phyloP scores from a whole-genome alignment of 2,113 vertebrate species.

The Paratilapia polleni region DNA sequence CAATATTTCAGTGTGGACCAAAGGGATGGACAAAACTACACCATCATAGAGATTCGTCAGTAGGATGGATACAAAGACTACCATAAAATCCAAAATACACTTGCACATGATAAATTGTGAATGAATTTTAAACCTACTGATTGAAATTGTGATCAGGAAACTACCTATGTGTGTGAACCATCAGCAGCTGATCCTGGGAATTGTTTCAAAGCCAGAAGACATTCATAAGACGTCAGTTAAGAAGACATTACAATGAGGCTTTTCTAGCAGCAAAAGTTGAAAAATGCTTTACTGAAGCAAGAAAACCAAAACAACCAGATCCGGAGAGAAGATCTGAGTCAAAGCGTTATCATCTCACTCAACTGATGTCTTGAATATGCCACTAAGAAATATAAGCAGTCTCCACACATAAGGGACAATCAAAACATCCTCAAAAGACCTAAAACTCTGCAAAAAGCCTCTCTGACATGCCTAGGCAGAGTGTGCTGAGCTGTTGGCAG shows the following conservation, averaged over 20 bases:
- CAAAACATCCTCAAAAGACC: slow-evolving; percentile 58
- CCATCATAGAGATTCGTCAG: background rate
- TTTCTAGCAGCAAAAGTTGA: slow-evolving; percentile 3
- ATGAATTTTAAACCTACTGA: background rate
- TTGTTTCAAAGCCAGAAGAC: background rate
- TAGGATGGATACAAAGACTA: background rate
- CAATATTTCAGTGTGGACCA: background rate
- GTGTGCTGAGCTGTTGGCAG: slow-evolving; percentile 44
- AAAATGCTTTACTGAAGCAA: slow-evolving; percentile 17
- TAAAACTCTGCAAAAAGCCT: slow-evolving; percentile 25
- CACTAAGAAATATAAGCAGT: slow-evolving; percentile 46
- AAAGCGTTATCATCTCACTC: slow-evolving; percentile 39
- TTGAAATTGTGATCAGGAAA: background rate
- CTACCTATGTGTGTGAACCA: background rate
- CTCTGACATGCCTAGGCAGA: slow-evolving; percentile 67
- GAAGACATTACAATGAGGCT: background rate
- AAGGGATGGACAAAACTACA: background rate
- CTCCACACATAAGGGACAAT: slow-evolving; percentile 48
- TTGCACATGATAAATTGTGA: background rate
- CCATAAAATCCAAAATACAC: background rate
- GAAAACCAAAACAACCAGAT: slow-evolving; percentile 35
- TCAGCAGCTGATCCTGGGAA: background rate
- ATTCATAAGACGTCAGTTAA: background rate
- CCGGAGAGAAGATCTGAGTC: slow-evolving; percentile 1
- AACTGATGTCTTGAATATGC: slow-evolving; percentile 51